Percentiles rank a stretch among this genome's conserved stretches.
phyloP scores from a whole-genome alignment of 2,888 invertebrate genomes.

The Furcula furcula region DNA sequence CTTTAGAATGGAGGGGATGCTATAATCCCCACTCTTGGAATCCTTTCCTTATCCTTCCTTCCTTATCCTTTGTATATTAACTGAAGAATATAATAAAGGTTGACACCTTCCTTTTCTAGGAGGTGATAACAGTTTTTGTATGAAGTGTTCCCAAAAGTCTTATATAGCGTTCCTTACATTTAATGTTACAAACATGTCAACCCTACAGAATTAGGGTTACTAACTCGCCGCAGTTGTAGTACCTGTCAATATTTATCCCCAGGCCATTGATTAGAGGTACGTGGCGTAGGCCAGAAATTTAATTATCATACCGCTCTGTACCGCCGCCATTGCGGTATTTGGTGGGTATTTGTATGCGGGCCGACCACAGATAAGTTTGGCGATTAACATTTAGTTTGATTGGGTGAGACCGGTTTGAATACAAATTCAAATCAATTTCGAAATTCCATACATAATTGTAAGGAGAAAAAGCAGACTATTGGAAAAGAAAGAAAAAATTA shows the following conservation, averaged over 20 bases:
- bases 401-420: constrained; percentile 5
- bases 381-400: constrained; percentile 8
- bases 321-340: background rate
- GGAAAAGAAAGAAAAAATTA: too few relatives aligned
- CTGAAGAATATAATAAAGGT: too few relatives aligned
- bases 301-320: constrained; percentile 20
- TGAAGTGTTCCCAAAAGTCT: too few relatives aligned
- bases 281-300: constrained; percentile 24
- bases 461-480: too few relatives aligned
- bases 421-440: background rate
- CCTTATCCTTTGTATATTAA: too few relatives aligned
- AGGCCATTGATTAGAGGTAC: constrained; percentile 23
- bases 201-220: background rate
- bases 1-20: too few relatives aligned
- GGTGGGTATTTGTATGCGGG: constrained; percentile 14
- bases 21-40: too few relatives aligned
- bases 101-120: too few relatives aligned
- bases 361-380: constrained; percentile 3
- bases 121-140: too few relatives aligned
- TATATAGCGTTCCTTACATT: too few relatives aligned
- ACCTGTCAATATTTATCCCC: constrained; percentile 25
- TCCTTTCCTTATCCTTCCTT: too few relatives aligned
- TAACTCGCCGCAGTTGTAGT: background rate
- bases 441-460: too few relatives aligned
- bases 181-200: background rate